A percentile compares a stretch with the other conserved stretches of the same genome.
Conservation (phyloP, 2,888 invertebrate species). For the Cancer borealis region DNA sequence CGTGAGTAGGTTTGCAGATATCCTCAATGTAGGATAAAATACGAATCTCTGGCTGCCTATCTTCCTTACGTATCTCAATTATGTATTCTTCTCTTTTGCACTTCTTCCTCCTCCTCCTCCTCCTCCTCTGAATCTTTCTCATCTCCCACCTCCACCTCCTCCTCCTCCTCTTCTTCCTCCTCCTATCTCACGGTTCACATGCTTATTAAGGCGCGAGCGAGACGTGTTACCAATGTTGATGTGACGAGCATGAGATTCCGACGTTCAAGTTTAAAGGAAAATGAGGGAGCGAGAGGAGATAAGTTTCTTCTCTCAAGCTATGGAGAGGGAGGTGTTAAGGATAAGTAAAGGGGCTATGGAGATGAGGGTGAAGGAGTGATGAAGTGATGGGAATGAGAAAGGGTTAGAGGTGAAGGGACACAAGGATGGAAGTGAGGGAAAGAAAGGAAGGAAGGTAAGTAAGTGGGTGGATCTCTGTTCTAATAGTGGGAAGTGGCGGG, state of each 20-base stretch:
- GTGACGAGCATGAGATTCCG: neutral
- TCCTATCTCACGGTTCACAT: neutral
- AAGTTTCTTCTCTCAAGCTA: neutral
- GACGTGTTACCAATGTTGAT: neutral
- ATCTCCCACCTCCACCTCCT: neutral
- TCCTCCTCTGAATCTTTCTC: neutral
- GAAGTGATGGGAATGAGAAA: neutral
- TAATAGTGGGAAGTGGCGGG: neutral
- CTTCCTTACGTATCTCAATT: neutral
- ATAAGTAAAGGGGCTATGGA: too few species aligned
- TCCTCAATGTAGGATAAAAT: too few species aligned
- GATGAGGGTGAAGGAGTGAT: neutral
- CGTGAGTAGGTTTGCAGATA: too few species aligned
- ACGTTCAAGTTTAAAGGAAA: neutral
- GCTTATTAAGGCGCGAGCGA: neutral
- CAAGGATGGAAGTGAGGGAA: neutral
- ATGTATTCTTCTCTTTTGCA: neutral
- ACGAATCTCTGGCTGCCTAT: neutral
- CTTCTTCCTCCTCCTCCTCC: neutral
- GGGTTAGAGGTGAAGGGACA: neutral
- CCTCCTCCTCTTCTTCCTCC: neutral
- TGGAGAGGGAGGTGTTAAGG: neutral
- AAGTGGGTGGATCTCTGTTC: neutral
- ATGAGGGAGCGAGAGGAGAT: slow-evolving; percentile 10
- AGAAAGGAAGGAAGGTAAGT: neutral